Base-by-base conservation (phyloP, 2,888 invertebrate genomes). In the Acleris cristana region DNA sequence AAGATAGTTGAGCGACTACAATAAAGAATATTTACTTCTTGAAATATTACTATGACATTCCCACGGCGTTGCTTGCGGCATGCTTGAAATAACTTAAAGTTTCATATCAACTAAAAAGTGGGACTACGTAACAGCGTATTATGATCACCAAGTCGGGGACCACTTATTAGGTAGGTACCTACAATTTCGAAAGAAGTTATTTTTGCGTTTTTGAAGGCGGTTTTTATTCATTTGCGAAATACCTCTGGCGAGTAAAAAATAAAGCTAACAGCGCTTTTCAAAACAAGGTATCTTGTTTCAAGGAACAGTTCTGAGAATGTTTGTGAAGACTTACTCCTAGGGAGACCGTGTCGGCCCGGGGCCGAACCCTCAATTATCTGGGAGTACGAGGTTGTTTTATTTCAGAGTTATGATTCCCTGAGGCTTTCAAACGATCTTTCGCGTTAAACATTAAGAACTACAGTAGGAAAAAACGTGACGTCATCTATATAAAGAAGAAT, bases 301-400 rank as follows among this genome's bases (percentile, higher is more conserved):
- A 40, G 34, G 45, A 60, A 65, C n/a, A 58, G 26, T 53, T 49
- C 21, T 48, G 34, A 51, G 49, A 48, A 57, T 49, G 57, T 67
- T 54, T 45, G n/a, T 40, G 34, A 12, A 67, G 48, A 18, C 23
- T 52, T 64, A 30, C 44, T 40, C 45, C 57, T 54, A 7, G 23
- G 49, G 12, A 21, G 48, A 59, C 44, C 62, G 19, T 67, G 67
- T 67, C 48, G 10, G 63, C 67, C 57, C 49, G 57, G 63, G 67
- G 40, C 52, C 10, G 45, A 57, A 54, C 34, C 67, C 53, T 63
- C 67, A 67, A 67, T 67, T 67, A 67, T 58, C 57, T 63, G 40
- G 34, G 57, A 60, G 63, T 63, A 54, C 58, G 67, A 56, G 53
- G 53, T 63, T 63, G 67, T 63, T 67, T 63, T 67, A 62, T 63